Evolutionary conservation across 2,113 vertebrate species (phyloP).

Genomic region (Stegastes partitus): DNA sequence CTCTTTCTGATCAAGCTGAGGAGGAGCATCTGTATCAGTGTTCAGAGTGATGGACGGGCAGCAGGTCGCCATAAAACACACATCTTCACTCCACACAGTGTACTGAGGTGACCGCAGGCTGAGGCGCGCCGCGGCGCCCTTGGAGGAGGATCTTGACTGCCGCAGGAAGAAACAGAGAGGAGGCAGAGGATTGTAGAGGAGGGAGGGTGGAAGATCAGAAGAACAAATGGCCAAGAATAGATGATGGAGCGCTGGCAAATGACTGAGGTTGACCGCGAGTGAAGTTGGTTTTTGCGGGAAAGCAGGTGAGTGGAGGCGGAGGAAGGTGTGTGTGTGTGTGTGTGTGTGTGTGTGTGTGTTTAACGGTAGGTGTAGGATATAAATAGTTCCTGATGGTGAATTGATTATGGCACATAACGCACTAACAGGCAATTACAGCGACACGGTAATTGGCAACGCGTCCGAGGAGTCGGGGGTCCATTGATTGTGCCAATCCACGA

Average conservation of each 20-base stretch:
- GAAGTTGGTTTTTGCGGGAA: slow-evolving; percentile 46
- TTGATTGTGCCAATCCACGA: slow-evolving; percentile 27
- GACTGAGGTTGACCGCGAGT: slow-evolving; percentile 51
- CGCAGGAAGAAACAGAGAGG: slow-evolving; percentile 23
- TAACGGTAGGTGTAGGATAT: background rate
- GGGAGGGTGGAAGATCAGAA: background rate
- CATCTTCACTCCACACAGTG: slow-evolving; percentile 19
- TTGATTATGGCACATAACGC: background rate
- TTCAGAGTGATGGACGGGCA: slow-evolving; percentile 51
- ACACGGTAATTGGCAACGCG: background rate
- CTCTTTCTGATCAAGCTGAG: slow-evolving; percentile 17
- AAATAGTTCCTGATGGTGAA: background rate
- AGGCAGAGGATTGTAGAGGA: background rate
- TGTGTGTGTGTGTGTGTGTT: too few relatives aligned
- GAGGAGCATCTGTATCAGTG: slow-evolving; percentile 55
- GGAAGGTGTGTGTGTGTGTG: background rate
- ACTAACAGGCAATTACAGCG: background rate
- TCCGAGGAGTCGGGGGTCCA: background rate
- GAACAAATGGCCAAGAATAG: slow-evolving; percentile 49
- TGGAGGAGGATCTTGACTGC: slow-evolving; percentile 36
- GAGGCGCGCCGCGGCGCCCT: slow-evolving; percentile 37
- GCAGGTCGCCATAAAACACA: slow-evolving; percentile 46
- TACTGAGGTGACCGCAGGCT: slow-evolving; percentile 35
- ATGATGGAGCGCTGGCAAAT: slow-evolving; percentile 58
- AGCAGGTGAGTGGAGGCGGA: slow-evolving; percentile 59